A percentile compares a stretch with the other conserved stretches of the same genome.
These are phyloP conservation scores for Meloidogyne chitwoodi DNA, from an alignment of 1,140 invertebrate species.

Conservation along the genomic window DNA sequence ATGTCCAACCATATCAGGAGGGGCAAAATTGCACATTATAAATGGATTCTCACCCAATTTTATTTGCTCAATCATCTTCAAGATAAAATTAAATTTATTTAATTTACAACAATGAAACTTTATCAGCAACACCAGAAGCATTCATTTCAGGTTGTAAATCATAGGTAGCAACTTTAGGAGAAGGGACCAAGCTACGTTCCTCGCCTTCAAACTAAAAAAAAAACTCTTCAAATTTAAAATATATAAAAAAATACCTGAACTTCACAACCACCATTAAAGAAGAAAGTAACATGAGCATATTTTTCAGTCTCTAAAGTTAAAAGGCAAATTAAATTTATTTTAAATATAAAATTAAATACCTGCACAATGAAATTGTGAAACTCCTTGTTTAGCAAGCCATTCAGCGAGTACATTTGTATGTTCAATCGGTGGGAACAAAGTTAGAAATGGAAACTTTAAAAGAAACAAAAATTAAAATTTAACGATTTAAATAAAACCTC, in stretches of 20 bases:
- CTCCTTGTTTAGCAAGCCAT: slow-evolving; percentile 59
- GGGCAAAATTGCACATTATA: slow-evolving; percentile 65
- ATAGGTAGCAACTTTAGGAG: slow-evolving; percentile 64
- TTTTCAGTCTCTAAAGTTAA: slow-evolving; percentile 62
- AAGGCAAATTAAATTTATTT: neutral
- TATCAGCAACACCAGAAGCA: slow-evolving; percentile 61
- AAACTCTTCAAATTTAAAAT: no score
- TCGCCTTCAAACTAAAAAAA: slow-evolving; percentile 60
- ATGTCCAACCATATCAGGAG: slow-evolving; percentile 65
- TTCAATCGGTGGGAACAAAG: slow-evolving; percentile 61
- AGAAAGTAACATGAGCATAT: slow-evolving; percentile 65
- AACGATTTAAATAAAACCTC: slow-evolving; percentile 37
- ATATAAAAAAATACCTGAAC: slow-evolving; percentile 23
- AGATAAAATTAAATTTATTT: slow-evolving; percentile 3
- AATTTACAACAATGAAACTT: slow-evolving; percentile 40
- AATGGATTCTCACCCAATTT: slow-evolving; percentile 61
- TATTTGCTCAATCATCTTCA: slow-evolving; percentile 61
- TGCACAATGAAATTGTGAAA: slow-evolving; percentile 63
- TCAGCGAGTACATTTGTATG: slow-evolving; percentile 63
- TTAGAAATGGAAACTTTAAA: slow-evolving; percentile 59
- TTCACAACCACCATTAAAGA: slow-evolving; percentile 64
- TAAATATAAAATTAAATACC: slow-evolving; percentile 35
- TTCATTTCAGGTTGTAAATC: slow-evolving; percentile 64
- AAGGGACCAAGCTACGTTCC: slow-evolving; percentile 63
- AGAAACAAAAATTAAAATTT: neutral